These are phyloP conservation scores for Hyposoter didymator DNA, from an alignment of 2,888 invertebrate species.

Conservation along the genomic window DNA sequence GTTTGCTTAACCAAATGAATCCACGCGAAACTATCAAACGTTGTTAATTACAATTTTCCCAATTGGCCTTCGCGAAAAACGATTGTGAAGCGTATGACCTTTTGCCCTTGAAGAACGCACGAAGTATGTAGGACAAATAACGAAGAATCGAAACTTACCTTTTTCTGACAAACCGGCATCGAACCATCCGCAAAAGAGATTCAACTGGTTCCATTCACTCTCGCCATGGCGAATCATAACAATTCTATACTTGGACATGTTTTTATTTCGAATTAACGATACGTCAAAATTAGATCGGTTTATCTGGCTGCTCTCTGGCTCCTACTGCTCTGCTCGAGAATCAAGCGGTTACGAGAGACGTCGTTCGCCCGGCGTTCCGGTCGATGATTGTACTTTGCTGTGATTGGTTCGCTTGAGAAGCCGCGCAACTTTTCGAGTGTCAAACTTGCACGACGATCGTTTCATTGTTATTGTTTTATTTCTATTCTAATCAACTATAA, in stretches of 20 bases:
- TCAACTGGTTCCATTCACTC: slow-evolving; percentile 88
- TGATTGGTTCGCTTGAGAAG: not conserved
- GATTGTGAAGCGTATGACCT: slow-evolving; percentile 71
- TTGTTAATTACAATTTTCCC: not conserved
- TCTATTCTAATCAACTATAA: not conserved
- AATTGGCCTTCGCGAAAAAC: slow-evolving; percentile 9
- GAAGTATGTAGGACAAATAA: not conserved
- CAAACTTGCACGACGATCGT: not conserved
- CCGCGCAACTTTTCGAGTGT: not conserved
- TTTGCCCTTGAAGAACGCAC: slow-evolving; percentile 77
- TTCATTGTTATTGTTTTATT: not conserved
- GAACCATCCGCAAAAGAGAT: slow-evolving; percentile 88
- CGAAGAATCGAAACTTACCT: slow-evolving; percentile 82
- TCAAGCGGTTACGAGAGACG: slow-evolving; percentile 25
- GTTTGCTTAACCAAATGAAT: not conserved
- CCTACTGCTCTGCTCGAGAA: slow-evolving; percentile 3
- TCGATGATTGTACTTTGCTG: slow-evolving; percentile 6
- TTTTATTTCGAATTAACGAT: slow-evolving; percentile 48
- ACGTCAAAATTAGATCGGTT: slow-evolving; percentile 28
- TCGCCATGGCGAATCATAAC: slow-evolving; percentile 89
- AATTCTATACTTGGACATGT: slow-evolving; percentile 85
- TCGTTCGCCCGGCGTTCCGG: slow-evolving; percentile 10
- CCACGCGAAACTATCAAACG: not conserved
- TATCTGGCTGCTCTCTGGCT: slow-evolving; percentile 7
- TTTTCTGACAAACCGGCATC: slow-evolving; percentile 87